Evolutionary conservation across 2,113 vertebrate genomes (phyloP), one percentile per base, ranked within the genome.

Genomic region (Thunnus thynnus): DNA sequence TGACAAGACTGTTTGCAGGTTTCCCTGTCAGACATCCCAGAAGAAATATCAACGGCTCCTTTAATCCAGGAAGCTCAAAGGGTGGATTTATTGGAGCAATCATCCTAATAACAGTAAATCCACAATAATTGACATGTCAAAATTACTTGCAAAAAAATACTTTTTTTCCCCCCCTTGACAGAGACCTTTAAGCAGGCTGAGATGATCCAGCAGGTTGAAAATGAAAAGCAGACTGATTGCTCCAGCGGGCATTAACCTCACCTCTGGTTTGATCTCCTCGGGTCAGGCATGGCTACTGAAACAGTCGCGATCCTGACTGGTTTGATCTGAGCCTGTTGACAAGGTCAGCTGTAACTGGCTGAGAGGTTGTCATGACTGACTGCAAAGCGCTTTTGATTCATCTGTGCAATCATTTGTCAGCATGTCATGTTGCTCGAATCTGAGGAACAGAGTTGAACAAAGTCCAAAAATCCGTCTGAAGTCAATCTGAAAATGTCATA

Each of bases 51-150:
- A 89, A 86, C 79, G 17, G 61, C 48, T 72, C 67, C 82, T 91
- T 78, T 86, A 89, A 87, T 88, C 80, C 86, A 2, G 27, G 67
- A 27, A 62, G 76, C 86, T 89, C 86, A 87, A 65, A 64, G 69
- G 85, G 78, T 63, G 72, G 79, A 91, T 93, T 91, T 87, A 82
- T 57, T 30, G 75, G 50, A 58, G 88, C 88, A 89, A 93, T 91
- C 85, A 87, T 84, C 80, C 82, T 91, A 93, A 93, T 93, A 87
- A 90, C 84, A 87, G 84, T 91, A 93, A 94, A 93, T 91, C 88
- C 89, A 51, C 78, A 73, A 85, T 93, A 93, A 93, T 93, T 90
- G 88, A 90, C 72, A 79, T 84, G 76, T 91, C 86, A 89, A 87
- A 93, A 91, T 91, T 69, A 73, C 88, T 83, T 73, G 63, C 68